A percentile compares a stretch with the other conserved stretches of the same genome.
phyloP scores from a whole-genome alignment of 2,113 vertebrate species.

The Dicrurus megarhynchus region DNA sequence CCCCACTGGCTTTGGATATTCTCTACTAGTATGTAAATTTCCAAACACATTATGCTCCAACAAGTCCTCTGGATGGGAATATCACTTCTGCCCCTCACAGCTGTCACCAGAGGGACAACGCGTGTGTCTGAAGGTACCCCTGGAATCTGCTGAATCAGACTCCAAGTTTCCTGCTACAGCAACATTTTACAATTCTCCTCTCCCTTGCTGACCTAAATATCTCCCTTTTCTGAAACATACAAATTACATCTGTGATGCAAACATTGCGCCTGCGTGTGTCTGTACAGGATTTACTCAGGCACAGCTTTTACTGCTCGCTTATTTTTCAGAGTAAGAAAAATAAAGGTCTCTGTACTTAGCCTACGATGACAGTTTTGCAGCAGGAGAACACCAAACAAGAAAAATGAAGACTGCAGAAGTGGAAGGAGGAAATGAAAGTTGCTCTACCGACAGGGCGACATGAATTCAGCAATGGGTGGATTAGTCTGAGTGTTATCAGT shows the following conservation, averaged over 20 bases:
- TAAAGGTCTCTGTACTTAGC: not conserved
- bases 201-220: not conserved
- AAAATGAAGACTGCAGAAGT: conserved; percentile 8
- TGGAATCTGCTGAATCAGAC: conserved; percentile 7
- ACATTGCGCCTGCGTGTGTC: not conserved
- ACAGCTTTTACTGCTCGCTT: not conserved
- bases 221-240: not conserved
- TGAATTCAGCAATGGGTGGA: conserved; percentile 56
- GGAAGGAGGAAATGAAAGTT: conserved; percentile 30
- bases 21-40: not conserved
- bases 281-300: not conserved
- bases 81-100: not conserved
- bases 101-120: not conserved
- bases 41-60: not conserved
- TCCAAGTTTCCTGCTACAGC: not conserved
- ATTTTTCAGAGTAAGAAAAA: not conserved
- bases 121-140: not conserved
- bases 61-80: not conserved
- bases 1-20: not conserved
- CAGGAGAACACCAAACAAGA: not conserved
- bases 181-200: not conserved
- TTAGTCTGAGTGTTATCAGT: conserved; percentile 41
- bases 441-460: conserved; percentile 20
- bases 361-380: not conserved
- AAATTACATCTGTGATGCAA: not conserved